Conservation (phyloP, 30 jellyfish, hydroid and myxozoan species). For the Hydractinia symbiolongicarpus region DNA sequence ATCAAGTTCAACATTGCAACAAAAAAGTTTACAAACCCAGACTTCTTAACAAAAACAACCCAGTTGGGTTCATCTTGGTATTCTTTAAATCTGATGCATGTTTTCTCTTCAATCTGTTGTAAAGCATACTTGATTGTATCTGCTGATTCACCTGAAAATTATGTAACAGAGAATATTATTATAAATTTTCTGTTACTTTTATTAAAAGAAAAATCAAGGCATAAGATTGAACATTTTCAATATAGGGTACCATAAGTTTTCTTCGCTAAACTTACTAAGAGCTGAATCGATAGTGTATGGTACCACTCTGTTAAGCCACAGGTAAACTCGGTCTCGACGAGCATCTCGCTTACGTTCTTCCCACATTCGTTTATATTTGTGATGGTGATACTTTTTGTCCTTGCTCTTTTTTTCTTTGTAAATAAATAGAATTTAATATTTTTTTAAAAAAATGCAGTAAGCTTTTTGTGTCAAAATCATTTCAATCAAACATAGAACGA, state of each 20-base stretch:
- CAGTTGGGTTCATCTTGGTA: neutral
- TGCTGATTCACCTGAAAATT: constrained; percentile 8
- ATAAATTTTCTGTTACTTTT: neutral
- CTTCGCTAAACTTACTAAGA: constrained; percentile 31
- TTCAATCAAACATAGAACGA: neutral
- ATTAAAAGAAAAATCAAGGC: neutral
- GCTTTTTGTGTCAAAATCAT: neutral
- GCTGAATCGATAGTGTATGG: constrained; percentile 48
- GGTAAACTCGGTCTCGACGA: constrained; percentile 45
- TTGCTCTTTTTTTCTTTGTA: no score
- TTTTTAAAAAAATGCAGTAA: neutral
- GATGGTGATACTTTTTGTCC: no score
- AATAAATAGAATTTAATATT: neutral
- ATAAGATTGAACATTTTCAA: neutral
- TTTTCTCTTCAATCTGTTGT: constrained; percentile 10
- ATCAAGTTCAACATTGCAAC: no score
- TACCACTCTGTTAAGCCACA: constrained; percentile 60
- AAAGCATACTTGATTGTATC: constrained; percentile 10
- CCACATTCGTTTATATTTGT: neutral
- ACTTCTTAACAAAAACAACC: constrained; percentile 1
- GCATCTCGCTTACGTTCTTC: constrained; percentile 35
- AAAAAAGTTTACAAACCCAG: constrained; percentile 19
- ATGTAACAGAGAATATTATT: neutral
- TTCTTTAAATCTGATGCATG: constrained; percentile 22
- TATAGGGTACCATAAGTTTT: no score